Conservation (phyloP, 1,140 invertebrate species). For the Meloidogyne hapla region DNA sequence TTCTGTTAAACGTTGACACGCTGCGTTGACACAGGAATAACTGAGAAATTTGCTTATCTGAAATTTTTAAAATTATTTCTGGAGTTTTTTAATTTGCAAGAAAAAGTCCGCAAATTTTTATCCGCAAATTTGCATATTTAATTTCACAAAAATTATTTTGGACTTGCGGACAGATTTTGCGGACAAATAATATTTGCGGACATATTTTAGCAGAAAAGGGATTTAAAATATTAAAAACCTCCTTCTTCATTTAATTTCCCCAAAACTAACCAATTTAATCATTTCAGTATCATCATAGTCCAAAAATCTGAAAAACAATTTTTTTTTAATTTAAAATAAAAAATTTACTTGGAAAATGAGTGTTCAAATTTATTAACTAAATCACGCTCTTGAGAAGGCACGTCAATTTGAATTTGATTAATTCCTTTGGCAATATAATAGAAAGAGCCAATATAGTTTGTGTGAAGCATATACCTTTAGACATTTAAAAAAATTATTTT, state of each 20-base stretch:
- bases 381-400: slow-evolving; percentile 36
- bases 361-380: slow-evolving; percentile 34
- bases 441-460: slow-evolving; percentile 43
- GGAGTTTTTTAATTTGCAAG: too few relatives aligned
- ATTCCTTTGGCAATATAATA: slow-evolving; percentile 42
- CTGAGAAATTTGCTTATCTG: slow-evolving; percentile 21
- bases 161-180: too few relatives aligned
- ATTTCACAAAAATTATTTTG: too few relatives aligned
- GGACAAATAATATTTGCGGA: too few relatives aligned
- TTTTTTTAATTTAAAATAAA: neutral
- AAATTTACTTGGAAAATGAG: slow-evolving; percentile 23
- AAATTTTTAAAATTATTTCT: neutral
- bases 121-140: too few relatives aligned
- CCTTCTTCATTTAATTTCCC: neutral
- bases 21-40: slow-evolving; percentile 10
- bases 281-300: slow-evolving; percentile 37
- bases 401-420: slow-evolving; percentile 24
- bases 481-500: neutral
- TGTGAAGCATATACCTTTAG: slow-evolving; percentile 45
- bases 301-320: slow-evolving; percentile 28
- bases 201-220: too few relatives aligned
- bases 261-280: slow-evolving; percentile 34
- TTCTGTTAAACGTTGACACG: slow-evolving; percentile 34
- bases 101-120: too few relatives aligned
- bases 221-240: neutral